Conservation (phyloP, 1,140 invertebrate genomes). For the Nebria ingens region DNA sequence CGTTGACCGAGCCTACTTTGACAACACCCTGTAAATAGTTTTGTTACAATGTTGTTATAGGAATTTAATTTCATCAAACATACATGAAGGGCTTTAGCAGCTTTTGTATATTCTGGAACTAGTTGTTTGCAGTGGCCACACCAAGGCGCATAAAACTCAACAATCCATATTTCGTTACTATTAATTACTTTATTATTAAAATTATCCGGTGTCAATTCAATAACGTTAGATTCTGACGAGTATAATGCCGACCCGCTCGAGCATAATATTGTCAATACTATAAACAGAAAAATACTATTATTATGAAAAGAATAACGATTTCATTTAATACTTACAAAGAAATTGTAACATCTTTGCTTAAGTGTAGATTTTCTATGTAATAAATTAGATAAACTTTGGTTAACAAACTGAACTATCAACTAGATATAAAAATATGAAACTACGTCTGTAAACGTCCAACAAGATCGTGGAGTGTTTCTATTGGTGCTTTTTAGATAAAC, state of each 20-base stretch:
- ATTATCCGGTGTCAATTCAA: slow-evolving; percentile 83
- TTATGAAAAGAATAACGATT: not conserved
- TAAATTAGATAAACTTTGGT: no score
- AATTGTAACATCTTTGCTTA: not conserved
- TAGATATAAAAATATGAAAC: no score
- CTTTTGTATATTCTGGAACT: slow-evolving; percentile 81
- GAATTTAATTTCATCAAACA: not conserved
- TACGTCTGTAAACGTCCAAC: no score
- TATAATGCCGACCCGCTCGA: slow-evolving; percentile 51
- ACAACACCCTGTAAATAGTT: slow-evolving; percentile 63
- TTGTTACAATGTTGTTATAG: not conserved
- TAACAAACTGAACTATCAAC: no score
- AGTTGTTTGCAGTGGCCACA: slow-evolving; percentile 77
- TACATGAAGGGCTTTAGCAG: slow-evolving; percentile 78
- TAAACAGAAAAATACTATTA: not conserved
- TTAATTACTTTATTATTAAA: slow-evolving; percentile 81
- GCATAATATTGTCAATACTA: slow-evolving; percentile 20
- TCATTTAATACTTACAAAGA: not conserved
- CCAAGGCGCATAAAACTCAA: slow-evolving; percentile 95
- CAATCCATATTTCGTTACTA: slow-evolving; percentile 80
- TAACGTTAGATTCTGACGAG: slow-evolving; percentile 68
- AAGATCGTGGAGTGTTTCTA: no score
- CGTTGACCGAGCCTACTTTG: slow-evolving; percentile 90
- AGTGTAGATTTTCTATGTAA: no score
- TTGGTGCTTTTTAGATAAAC: no score